Evolutionary conservation across 1,140 invertebrate species (phyloP).

Genomic region (Pygmarrhopalites habei): DNA sequence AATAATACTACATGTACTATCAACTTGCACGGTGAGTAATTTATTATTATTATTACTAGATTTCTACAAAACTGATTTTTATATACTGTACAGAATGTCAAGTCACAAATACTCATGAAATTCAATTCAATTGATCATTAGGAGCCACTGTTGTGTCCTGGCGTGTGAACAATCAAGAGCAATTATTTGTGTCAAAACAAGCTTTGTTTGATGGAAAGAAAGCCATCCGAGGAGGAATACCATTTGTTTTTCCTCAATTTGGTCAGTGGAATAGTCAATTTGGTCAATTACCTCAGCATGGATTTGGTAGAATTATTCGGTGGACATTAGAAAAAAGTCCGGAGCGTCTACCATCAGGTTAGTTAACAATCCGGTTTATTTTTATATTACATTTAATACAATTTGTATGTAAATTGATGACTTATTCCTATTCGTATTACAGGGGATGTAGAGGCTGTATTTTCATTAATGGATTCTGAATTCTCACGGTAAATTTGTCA

Average conservation of each 20-base stretch:
- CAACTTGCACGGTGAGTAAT: constrained; percentile 78
- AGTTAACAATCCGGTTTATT: too few species aligned
- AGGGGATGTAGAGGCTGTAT: constrained; percentile 78
- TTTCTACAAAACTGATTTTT: constrained; percentile 1
- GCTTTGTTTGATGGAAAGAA: constrained; percentile 91
- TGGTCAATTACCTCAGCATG: constrained; percentile 93
- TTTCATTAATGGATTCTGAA: constrained; percentile 84
- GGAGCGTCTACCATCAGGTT: constrained; percentile 70
- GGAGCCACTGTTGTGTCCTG: constrained; percentile 90
- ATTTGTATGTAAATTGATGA: too few species aligned
- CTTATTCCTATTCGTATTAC: too few species aligned
- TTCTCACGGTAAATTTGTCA: too few species aligned
- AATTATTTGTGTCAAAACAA: constrained; percentile 88
- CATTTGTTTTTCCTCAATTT: constrained; percentile 93
- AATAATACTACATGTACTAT: constrained; percentile 92
- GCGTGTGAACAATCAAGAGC: constrained; percentile 89
- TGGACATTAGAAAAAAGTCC: constrained; percentile 80
- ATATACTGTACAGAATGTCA: not conserved
- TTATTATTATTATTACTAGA: constrained; percentile 4
- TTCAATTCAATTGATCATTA: too few species aligned
- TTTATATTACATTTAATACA: too few species aligned
- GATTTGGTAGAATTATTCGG: constrained; percentile 81
- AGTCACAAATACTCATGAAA: too few species aligned
- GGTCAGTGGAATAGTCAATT: constrained; percentile 83
- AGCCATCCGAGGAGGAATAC: constrained; percentile 87